Base-by-base conservation (phyloP, 1,140 invertebrate genomes). In the Drosophila seguyi region DNA sequence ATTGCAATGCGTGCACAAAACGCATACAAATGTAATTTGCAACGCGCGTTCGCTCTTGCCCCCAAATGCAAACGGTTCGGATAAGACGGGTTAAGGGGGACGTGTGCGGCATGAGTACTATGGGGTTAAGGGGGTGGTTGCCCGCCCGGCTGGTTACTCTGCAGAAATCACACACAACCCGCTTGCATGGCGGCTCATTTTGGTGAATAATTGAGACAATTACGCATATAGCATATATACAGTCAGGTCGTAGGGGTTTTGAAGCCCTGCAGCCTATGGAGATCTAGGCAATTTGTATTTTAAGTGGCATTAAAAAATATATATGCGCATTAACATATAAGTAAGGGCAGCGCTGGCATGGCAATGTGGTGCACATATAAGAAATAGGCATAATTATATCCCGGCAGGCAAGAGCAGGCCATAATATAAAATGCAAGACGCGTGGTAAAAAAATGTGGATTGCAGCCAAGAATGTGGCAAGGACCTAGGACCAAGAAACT, bases 141-240 rank as follows among this genome's bases (percentile, higher is more conserved):
- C n/a, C 10, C 20, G 27, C 48, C 27, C 25, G 25, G 56, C 14
- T 22, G 36, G 69, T n/a, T 39, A 42, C 52, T 73, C 47, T 60
- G 63, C 75, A 68, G 85, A 88, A 88, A 88, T 88, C 85, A 62
- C 72, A 65, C 52, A 80, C 45, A 74, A 29, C 60, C 61, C 76
- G 71, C 66, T 67, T 58, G 65, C 53, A 84, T 77, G 81, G 85
- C 68, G 76, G 77, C 84, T 88, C 84, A 88, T 88, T 88, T 88
- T 75, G 85, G 84, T 88, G 84, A 88, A 90, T 88, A 88, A 88
- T 88, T 88, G 84, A 90, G 84, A 88, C 85, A 88, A 88, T 88
- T 88, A 88, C 84, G 85, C 74, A 81, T 80, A 84, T 63, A 74
- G 59, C 71, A 75, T 75, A 83, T 76, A 74, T 61, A 66, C 11